Evolutionary conservation across 2,888 invertebrate species (phyloP), one percentile per base, ranked within the genome.

Genomic region (Pogonocherus hispidulus): DNA sequence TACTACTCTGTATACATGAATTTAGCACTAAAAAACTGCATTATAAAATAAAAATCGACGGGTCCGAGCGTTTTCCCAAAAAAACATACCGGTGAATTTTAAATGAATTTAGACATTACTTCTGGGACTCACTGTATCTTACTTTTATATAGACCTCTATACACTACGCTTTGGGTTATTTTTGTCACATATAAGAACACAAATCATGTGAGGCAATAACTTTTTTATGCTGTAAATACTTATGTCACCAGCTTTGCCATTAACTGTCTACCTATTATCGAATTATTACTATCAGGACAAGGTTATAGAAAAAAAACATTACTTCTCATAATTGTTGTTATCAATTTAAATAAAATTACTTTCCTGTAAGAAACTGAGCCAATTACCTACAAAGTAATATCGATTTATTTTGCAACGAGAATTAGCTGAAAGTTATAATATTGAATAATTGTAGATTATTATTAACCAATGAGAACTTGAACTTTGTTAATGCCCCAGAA

Each of bases 281-380:
- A 57, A 57, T 46, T 46, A 23, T 44, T 57, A 57, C 20, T 57
- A 57, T 46, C 23, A 2, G 66, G 37, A 67, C 67, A 67, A 67
- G 63, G 67, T 52, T 63, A 55, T 27, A 62, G 32, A 47, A 55
- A 41, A n/a, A 57, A 55, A 67, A 56, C 56, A 49, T 47, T 62
- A 60, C 22, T 54, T 27, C 54, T 55, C 49, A 14, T 54, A 54
- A 66, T 66, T n/a, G n/a, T n/a, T n/a, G n/a, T n/a, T 60, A 66
- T 44, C 44, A 59, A n/a, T 66, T 59, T 37, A 49, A 27, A 47
- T 66, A 20, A 41, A 67, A 67, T 56, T 55, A 41, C 18, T 9
- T 27, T 57, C 46, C 46, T 46, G 57, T 27, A 57, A 56, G 56
- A 56, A 37, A 57, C 16, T 41, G 44, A 46, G 9, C 44, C 57